Conservation (phyloP, 2,797 vertebrate species). For the Melanogrammus aeglefinus region DNA sequence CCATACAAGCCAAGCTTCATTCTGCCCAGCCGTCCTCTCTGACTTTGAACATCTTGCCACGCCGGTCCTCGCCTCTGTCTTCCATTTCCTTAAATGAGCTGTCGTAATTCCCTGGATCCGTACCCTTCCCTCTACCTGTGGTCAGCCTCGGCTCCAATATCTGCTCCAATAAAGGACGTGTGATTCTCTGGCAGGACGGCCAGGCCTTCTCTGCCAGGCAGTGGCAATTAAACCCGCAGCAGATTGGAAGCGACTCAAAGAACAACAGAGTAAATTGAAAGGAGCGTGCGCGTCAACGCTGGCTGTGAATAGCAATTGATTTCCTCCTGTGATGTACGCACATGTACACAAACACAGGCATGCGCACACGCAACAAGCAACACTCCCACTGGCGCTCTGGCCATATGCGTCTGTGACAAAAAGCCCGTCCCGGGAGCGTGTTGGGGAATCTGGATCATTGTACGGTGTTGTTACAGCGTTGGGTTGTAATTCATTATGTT, state of each 20-base stretch:
- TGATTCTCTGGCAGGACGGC: conserved; percentile 66
- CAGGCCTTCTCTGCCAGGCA: conserved; percentile 61
- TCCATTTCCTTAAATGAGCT: conserved; percentile 20
- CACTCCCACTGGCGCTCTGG: conserved; percentile 35
- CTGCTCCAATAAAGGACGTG: conserved; percentile 64
- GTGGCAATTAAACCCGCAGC: conserved; percentile 74
- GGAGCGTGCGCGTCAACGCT: conserved; percentile 40
- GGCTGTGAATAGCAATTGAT: conserved; percentile 68
- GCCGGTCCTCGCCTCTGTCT: conserved; percentile 3
- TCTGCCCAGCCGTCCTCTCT: conserved; percentile 19
- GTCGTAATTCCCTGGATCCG: not conserved
- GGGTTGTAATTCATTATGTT: not conserved
- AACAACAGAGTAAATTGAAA: conserved; percentile 74
- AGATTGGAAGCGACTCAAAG: conserved; percentile 70
- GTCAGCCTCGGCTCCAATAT: conserved; percentile 60
- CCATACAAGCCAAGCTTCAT: not conserved
- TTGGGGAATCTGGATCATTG: conserved; percentile 30
- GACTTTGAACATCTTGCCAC: not conserved
- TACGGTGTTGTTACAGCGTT: not conserved
- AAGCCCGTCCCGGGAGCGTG: conserved; percentile 38
- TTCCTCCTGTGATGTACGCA: conserved; percentile 42
- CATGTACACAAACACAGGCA: conserved; percentile 47
- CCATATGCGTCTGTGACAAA: conserved; percentile 43
- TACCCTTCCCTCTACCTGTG: conserved; percentile 32
- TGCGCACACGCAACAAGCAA: conserved; percentile 12